phyloP scores from a whole-genome alignment of 2,888 invertebrate genomes.

The Stramonita haemastoma region DNA sequence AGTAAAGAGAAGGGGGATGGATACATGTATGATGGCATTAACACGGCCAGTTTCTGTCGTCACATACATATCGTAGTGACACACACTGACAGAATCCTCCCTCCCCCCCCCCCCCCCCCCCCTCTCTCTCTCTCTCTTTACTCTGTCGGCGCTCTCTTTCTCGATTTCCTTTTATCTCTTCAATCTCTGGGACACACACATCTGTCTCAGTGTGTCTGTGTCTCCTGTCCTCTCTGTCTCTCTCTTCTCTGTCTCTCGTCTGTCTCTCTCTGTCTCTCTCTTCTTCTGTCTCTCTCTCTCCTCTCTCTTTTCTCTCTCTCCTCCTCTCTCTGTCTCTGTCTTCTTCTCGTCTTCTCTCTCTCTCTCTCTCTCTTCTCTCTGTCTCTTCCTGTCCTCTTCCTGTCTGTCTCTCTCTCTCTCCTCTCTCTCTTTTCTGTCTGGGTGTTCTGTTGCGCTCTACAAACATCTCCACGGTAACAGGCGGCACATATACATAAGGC shows the following conservation, averaged over 20 bases:
- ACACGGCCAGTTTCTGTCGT: too few species aligned
- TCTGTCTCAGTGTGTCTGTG: neutral
- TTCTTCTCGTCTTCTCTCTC: constrained; percentile 21
- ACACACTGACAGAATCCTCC: too few species aligned
- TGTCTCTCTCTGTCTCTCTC: neutral
- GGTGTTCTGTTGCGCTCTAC: too few species aligned
- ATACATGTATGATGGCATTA: neutral
- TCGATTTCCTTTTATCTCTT: neutral
- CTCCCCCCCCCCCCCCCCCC: neutral
- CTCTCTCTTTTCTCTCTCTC: too few species aligned
- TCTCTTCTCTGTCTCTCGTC: neutral
- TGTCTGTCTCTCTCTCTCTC: too few species aligned
- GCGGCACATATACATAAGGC: too few species aligned
- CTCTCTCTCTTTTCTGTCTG: too few species aligned
- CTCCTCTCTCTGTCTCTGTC: neutral
- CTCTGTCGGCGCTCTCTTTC: neutral
- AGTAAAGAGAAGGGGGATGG: neutral
- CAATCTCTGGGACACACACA: neutral
- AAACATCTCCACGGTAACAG: too few species aligned
- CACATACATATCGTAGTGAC: too few species aligned
- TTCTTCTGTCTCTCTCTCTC: too few species aligned
- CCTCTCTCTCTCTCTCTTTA: neutral
- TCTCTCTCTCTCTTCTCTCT: constrained; percentile 26
- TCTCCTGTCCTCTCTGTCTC: neutral
- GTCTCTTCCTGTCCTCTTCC: too few species aligned